Evolutionary conservation across 2,888 invertebrate genomes (phyloP), one percentile per base, ranked within the genome.

Genomic region (Barypeithes pellucidus): DNA sequence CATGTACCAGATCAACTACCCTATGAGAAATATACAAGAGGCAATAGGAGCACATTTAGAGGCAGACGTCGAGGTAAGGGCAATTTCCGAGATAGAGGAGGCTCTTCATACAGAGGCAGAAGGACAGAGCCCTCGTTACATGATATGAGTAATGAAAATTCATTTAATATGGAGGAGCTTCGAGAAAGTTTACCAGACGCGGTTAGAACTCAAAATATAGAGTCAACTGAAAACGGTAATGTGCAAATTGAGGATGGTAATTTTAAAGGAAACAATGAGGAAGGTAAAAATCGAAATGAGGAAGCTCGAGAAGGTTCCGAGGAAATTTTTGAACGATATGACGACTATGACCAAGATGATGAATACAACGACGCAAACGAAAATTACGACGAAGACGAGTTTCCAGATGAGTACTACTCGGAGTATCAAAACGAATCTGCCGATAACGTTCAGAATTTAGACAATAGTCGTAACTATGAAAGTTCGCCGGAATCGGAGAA

Each of bases 1-100:
- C 79, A 78, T 68, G 67, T 79, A 11, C 79, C 80, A 20, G 79
- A 80, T 65, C 54, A 76, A 60, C 39, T 36, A 12, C 57, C 69
- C 11, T 8, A 18, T 18, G 16, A 33, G 33, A 57, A 16, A 29
- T 36, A 41, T 24, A 22, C 50, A 47, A 41, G 52, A 62, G 52
- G 74, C 0, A 11, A 16, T 14, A 66, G 71, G 9, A 54, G 62
- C 12, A 36, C 16, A 16, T 33, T 18, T 14, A 68, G 72, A 22
- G 67, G 68, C 1, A 63, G 60, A 45, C 61, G 47, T 4, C 47
- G 73, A 41, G 70, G 71, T 45, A 52, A 67, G 50, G 65, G 71
- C 11, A 60, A 52, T n/a, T 67, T 52, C 7, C 65, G 62, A 20
- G 63, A 62, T 7, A 52, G 72, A 14, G 62, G 72, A 41, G 60